phyloP scores from a whole-genome alignment of 2,113 vertebrate species.

The Malurus melanocephalus region DNA sequence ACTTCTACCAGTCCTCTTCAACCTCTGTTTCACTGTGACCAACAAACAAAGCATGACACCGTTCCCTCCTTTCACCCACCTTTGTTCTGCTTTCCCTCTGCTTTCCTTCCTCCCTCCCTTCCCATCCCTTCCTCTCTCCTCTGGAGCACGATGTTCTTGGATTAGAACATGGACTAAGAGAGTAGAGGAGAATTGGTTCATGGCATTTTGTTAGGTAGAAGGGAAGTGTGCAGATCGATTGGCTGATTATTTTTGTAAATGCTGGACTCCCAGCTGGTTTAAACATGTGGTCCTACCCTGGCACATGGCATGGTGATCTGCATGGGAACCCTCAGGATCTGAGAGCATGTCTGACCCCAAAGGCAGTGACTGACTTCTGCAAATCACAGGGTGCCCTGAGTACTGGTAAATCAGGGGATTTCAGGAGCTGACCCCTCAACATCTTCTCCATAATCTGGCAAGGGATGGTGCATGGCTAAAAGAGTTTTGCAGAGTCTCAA shows the following conservation, averaged over 20 bases:
- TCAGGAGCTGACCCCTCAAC: not conserved
- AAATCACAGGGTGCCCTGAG: not conserved
- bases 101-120: not conserved
- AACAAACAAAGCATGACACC: not conserved
- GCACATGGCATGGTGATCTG: not conserved
- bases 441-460: not conserved
- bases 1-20: not conserved
- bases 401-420: not conserved
- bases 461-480: not conserved
- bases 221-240: not conserved
- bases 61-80: not conserved
- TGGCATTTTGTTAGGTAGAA: not conserved
- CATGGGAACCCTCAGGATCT: not conserved
- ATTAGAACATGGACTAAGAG: not conserved
- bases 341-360: not conserved
- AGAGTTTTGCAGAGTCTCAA: not conserved
- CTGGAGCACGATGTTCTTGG: not conserved
- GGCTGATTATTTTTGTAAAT: not conserved
- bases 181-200: fast-evolving
- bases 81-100: not conserved
- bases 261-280: not conserved
- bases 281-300: not conserved
- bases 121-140: not conserved
- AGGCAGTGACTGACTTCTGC: not conserved
- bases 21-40: not conserved